These are phyloP conservation scores for Carpatolechia fugitivella DNA, from an alignment of 2,888 invertebrate species.

Conservation along the genomic window DNA sequence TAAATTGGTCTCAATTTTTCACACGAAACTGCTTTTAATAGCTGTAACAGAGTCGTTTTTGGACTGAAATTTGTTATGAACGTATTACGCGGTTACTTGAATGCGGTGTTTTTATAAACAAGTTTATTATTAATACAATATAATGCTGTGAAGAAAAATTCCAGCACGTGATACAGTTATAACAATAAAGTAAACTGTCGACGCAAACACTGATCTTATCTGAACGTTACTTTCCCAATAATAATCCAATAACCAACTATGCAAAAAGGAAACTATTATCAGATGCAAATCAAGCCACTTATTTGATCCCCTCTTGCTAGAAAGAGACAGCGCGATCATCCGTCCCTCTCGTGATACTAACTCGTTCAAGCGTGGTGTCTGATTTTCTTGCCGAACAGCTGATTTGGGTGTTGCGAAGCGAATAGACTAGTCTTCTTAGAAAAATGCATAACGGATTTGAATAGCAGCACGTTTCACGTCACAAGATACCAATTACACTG, in stretches of 20 bases:
- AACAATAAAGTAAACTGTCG: not conserved
- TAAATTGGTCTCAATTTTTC: slow-evolving; percentile 17
- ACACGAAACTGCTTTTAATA: not conserved
- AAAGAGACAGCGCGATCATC: slow-evolving; percentile 38
- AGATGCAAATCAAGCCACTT: slow-evolving; percentile 70
- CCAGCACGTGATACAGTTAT: not conserved
- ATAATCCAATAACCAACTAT: slow-evolving; percentile 46
- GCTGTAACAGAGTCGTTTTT: not conserved
- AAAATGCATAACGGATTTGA: slow-evolving; percentile 60
- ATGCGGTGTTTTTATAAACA: not conserved
- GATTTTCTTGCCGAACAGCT: slow-evolving; percentile 62
- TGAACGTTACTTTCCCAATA: slow-evolving; percentile 44
- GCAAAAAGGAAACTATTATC: slow-evolving; percentile 66
- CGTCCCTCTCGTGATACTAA: slow-evolving; percentile 65
- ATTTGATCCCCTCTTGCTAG: slow-evolving; percentile 61
- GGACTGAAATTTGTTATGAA: not conserved
- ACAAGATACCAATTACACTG: slow-evolving; percentile 34
- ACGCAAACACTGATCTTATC: not conserved
- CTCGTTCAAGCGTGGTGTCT: slow-evolving; percentile 61
- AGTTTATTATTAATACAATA: too few species aligned
- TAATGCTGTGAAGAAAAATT: not conserved
- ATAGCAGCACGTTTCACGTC: slow-evolving; percentile 43
- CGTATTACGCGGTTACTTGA: not conserved
- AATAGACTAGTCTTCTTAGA: slow-evolving; percentile 28
- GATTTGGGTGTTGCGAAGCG: slow-evolving; percentile 39